Evolutionary conservation across 2,113 vertebrate genomes (phyloP).

Genomic region (Herpetotheres cachinnans): DNA sequence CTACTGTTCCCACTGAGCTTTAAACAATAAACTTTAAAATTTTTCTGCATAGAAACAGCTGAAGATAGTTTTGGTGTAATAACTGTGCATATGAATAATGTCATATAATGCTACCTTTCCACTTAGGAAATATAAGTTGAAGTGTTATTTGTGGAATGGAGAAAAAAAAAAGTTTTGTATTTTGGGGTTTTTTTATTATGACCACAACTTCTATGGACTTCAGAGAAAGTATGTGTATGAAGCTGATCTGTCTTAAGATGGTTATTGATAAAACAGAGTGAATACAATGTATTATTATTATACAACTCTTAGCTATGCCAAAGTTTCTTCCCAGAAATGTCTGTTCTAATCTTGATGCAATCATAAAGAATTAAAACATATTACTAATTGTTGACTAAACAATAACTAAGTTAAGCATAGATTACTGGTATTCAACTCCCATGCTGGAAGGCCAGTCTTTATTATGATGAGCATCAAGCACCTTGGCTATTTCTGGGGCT

Average conservation of each 20-base stretch:
- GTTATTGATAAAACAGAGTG: neutral
- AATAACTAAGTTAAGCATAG: neutral
- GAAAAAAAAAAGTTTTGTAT: neutral
- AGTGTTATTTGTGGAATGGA: neutral
- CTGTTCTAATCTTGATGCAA: neutral
- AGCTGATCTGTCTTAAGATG: neutral
- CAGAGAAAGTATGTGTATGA: neutral
- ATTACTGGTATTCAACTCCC: neutral
- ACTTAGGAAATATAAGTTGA: neutral
- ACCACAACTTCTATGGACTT: neutral
- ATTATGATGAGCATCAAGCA: neutral
- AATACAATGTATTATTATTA: neutral
- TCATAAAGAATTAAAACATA: neutral
- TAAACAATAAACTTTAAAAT: neutral
- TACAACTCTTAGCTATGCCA: neutral
- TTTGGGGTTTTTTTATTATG: neutral
- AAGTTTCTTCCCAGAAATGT: neutral
- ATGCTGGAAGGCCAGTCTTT: neutral
- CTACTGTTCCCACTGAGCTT: neutral
- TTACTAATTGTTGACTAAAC: neutral
- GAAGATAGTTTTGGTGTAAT: neutral
- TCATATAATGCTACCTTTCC: neutral
- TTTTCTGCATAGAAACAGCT: neutral
- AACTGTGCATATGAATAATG: neutral
- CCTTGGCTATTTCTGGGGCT: neutral